Conservation (phyloP, 2,888 invertebrate species). For the Phalera bucephala region DNA sequence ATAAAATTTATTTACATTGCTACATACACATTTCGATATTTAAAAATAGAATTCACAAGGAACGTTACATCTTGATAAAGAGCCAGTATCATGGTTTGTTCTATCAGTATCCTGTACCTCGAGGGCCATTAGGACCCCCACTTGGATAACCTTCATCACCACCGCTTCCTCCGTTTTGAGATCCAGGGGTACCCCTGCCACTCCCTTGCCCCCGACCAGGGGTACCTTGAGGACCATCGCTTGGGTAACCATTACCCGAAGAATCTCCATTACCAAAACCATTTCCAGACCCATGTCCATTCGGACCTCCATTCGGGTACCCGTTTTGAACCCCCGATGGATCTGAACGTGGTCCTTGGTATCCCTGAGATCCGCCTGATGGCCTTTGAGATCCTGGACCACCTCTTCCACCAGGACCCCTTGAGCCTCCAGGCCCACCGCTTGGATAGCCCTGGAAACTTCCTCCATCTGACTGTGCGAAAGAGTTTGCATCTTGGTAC, state of each 20-base stretch:
- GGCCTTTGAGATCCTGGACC: slow-evolving; percentile 4
- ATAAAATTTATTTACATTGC: slow-evolving; percentile 26
- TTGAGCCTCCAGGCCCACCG: slow-evolving; percentile 39
- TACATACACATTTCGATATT: slow-evolving; percentile 8
- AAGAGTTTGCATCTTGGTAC: slow-evolving; percentile 34
- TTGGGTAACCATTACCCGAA: slow-evolving; percentile 35
- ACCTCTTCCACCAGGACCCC: slow-evolving; percentile 24
- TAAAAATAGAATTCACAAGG: neutral
- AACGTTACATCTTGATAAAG: neutral
- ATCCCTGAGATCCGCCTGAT: slow-evolving; percentile 1
- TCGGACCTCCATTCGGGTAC: slow-evolving; percentile 11
- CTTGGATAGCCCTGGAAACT: slow-evolving; percentile 40
- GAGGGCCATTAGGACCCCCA: slow-evolving; percentile 64
- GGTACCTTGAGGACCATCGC: slow-evolving; percentile 31
- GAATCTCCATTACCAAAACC: slow-evolving; percentile 7
- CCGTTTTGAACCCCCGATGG: slow-evolving; percentile 24
- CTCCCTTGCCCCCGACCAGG: slow-evolving; percentile 29
- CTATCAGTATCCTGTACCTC: slow-evolving; percentile 69
- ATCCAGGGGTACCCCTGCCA: slow-evolving; percentile 33
- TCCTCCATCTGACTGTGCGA: slow-evolving; percentile 24
- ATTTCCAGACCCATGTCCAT: neutral
- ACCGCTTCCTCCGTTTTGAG: slow-evolving; percentile 26
- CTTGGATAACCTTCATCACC: slow-evolving; percentile 65
- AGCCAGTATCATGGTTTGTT: slow-evolving; percentile 2
- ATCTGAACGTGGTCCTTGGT: slow-evolving; percentile 12